Conservation (phyloP, 2,888 invertebrate genomes). For the Aporophyla lueneburgensis region DNA sequence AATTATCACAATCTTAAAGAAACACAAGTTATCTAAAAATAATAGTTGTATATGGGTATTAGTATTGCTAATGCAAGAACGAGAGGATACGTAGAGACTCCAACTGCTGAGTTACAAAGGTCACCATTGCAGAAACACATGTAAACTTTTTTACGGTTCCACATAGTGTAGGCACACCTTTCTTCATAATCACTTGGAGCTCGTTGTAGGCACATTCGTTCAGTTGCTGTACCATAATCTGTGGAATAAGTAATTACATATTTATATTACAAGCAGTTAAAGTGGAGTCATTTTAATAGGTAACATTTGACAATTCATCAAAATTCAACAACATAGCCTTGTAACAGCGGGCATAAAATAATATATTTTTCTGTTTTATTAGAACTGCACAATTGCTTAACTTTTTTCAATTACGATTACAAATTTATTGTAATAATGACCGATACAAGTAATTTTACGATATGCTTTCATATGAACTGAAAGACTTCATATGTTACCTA, state of each 20-base stretch:
- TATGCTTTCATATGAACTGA: no score
- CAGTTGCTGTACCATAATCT: constrained; percentile 97
- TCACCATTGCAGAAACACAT: constrained; percentile 98
- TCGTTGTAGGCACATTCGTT: constrained; percentile 96
- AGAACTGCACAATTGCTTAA: no score
- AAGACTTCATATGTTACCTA: no score
- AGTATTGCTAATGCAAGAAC: constrained; percentile 71
- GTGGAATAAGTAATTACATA: constrained; percentile 60
- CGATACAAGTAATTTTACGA: no score
- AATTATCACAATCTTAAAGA: constrained; percentile 46
- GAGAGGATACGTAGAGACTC: constrained; percentile 65
- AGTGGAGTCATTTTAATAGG: no score
- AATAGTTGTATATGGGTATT: constrained; percentile 70
- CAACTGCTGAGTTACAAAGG: constrained; percentile 93
- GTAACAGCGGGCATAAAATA: no score
- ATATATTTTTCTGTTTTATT: no score
- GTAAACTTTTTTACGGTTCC: constrained; percentile 95
- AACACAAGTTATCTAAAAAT: constrained; percentile 27
- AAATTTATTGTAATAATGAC: no score
- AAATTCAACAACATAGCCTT: no score
- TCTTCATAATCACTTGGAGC: constrained; percentile 97
- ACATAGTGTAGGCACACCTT: constrained; percentile 96
- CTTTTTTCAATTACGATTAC: no score
- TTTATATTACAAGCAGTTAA: not conserved
- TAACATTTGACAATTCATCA: no score